phyloP scores from a whole-genome alignment of 2,113 vertebrate species.

The Solenodon paradoxus region DNA sequence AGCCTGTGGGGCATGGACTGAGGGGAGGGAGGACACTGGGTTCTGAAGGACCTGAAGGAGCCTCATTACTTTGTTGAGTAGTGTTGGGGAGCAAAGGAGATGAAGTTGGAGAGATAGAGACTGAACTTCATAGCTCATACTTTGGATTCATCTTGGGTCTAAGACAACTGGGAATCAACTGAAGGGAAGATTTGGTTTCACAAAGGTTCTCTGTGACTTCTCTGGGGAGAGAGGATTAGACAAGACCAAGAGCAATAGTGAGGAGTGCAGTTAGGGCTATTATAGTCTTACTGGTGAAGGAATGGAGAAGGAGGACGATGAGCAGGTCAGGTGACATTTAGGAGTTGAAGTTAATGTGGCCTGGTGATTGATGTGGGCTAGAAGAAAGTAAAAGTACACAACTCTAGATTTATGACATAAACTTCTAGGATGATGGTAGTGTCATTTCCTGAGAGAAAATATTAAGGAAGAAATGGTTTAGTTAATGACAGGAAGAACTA shows the following conservation, averaged over 20 bases:
- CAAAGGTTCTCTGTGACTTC: background rate
- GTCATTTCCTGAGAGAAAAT: background rate
- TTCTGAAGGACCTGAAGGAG: background rate
- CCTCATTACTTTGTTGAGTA: background rate
- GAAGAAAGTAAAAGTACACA: background rate
- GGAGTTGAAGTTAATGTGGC: background rate
- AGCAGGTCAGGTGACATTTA: background rate
- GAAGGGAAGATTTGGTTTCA: background rate
- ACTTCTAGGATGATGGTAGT: background rate
- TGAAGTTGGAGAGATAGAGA: accelerated
- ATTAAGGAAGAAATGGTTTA: background rate
- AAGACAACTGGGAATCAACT: background rate
- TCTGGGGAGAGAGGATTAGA: background rate
- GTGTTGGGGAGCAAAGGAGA: too few species aligned
- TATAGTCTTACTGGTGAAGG: background rate
- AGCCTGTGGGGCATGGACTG: background rate
- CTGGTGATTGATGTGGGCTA: background rate
- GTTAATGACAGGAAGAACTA: background rate
- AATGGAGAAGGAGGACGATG: background rate
- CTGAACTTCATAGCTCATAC: background rate
- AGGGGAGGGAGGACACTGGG: background rate
- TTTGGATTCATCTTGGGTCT: background rate
- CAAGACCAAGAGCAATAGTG: accelerated
- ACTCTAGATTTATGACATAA: background rate
- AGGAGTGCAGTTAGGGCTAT: too few species aligned